phyloP scores from a whole-genome alignment of 2,888 invertebrate genomes.

The Koerneria pararmatus region DNA sequence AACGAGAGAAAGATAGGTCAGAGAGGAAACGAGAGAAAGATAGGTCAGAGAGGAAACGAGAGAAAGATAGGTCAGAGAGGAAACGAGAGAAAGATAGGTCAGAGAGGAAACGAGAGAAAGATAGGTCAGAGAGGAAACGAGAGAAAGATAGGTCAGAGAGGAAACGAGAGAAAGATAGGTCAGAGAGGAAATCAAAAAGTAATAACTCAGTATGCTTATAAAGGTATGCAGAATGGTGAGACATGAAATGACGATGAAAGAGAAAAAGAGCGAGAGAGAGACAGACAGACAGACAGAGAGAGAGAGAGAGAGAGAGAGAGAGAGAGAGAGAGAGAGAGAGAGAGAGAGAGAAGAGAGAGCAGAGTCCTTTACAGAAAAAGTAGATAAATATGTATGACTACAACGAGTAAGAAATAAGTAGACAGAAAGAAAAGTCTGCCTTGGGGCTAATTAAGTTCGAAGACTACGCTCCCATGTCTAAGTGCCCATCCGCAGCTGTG shows the following conservation, averaged over 20 bases:
- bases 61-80: background rate
- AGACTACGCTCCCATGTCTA: too few species aligned
- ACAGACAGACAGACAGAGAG: background rate
- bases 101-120: background rate
- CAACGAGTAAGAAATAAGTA: too few species aligned
- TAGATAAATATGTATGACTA: too few species aligned
- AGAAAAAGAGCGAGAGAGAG: background rate
- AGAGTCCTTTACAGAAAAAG: too few species aligned
- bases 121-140: background rate
- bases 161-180: constrained; percentile 1
- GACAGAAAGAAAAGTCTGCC: too few species aligned
- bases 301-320: background rate
- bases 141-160: background rate
- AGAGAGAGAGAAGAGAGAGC: too few species aligned
- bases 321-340: background rate
- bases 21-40: background rate
- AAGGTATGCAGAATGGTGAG: too few species aligned
- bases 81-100: background rate
- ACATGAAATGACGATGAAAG: too few species aligned
- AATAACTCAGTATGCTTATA: background rate
- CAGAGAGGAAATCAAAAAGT: background rate
- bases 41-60: background rate
- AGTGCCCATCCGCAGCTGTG: too few species aligned
- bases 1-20: background rate
- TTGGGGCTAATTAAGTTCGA: too few species aligned